These are phyloP conservation scores for Drosophila histrio DNA, from an alignment of 2,888 invertebrate genomes.

Conservation along the genomic window DNA sequence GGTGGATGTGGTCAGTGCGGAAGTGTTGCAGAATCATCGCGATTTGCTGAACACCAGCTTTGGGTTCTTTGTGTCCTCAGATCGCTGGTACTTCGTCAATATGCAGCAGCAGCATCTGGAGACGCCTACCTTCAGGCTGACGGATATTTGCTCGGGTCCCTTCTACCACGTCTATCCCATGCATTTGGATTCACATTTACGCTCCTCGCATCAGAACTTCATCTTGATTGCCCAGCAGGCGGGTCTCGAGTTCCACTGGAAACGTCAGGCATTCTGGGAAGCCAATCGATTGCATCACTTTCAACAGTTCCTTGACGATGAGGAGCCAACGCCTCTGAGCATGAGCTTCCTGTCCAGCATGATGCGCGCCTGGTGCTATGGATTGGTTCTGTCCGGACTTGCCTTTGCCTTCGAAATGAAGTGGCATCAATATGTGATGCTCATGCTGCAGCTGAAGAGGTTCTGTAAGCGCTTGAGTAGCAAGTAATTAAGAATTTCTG, in stretches of 20 bases:
- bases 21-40: constrained; percentile 55
- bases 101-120: constrained; percentile 66
- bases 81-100: constrained; percentile 78
- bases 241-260: constrained; percentile 67
- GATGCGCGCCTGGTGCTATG: constrained; percentile 65
- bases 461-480: constrained; percentile 12
- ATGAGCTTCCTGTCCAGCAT: constrained; percentile 64
- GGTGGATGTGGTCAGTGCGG: constrained; percentile 42
- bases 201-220: constrained; percentile 56
- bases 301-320: constrained; percentile 38
- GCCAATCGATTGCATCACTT: constrained; percentile 61
- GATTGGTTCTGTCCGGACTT: constrained; percentile 55
- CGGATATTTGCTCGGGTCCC: constrained; percentile 75
- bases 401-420: constrained; percentile 67
- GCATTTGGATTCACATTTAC: constrained; percentile 72
- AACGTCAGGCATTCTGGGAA: constrained; percentile 65
- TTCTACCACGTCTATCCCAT: constrained; percentile 75
- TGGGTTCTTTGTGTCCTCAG: constrained; percentile 70
- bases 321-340: constrained; percentile 55
- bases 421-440: constrained; percentile 36
- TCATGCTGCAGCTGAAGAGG: neutral
- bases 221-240: constrained; percentile 66
- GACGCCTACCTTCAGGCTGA: constrained; percentile 69
- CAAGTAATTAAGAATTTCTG: neutral
- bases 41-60: constrained; percentile 65